phyloP scores from a whole-genome alignment of 2,797 vertebrate genomes.

The Margarornis squamiger region DNA sequence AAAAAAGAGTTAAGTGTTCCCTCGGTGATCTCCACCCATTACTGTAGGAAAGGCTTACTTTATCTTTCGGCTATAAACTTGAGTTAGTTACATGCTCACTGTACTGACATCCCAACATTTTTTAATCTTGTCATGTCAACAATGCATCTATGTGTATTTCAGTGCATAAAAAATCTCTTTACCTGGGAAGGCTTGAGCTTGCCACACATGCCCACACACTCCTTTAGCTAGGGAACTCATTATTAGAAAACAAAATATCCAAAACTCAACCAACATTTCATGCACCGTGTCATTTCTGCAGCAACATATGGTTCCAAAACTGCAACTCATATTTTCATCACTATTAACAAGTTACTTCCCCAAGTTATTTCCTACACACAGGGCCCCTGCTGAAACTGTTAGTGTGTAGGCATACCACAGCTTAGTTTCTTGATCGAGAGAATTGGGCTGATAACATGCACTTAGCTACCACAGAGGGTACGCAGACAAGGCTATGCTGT shows the following conservation, averaged over 20 bases:
- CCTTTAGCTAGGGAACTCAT: neutral
- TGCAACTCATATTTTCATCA: neutral
- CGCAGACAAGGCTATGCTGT: rapidly evolving
- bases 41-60: neutral
- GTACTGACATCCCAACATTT: neutral
- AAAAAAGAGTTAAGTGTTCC: neutral
- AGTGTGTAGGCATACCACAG: neutral
- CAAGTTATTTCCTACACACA: neutral
- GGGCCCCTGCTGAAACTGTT: neutral
- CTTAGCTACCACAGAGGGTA: too few relatives aligned
- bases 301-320: neutral
- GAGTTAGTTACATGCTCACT: neutral
- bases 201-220: neutral
- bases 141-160: neutral
- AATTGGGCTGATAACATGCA: neutral
- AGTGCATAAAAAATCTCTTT: neutral
- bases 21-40: neutral
- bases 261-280: neutral
- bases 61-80: neutral
- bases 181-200: neutral
- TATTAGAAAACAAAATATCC: neutral
- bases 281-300: neutral
- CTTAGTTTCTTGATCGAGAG: neutral
- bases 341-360: neutral
- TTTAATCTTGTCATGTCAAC: neutral